Evolutionary conservation across 1,140 invertebrate species (phyloP), one percentile per base, ranked within the genome.

Genomic region (Piezodorus guildinii): DNA sequence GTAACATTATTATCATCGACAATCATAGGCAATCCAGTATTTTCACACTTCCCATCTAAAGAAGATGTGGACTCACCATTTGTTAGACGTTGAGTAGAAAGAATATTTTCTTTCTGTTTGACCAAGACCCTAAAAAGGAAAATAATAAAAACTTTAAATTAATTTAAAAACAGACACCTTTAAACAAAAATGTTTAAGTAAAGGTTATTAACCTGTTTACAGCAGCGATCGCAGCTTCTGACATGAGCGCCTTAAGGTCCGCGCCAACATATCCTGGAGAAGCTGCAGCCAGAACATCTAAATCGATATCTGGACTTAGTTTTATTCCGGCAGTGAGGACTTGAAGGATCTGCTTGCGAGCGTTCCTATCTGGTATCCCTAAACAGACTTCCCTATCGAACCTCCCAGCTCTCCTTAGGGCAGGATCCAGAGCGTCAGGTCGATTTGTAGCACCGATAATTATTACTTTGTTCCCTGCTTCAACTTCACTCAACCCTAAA

Each of bases 251-350:
- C 70, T 86, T 82, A 25, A 99, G 78, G 82, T 99, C 96, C 14
- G 92, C 94, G 21, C 94, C 96, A 43, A 98, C 94, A 80, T 88
- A 98, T n/a, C 96, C 96, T 10, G 96, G 96, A 39, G 93, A 96
- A 23, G 86, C 76, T 69, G 85, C 81, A 27, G 93, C 91, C 54
- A 98, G 76, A 43, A 77, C 74, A 65, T 81, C 73, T 67, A 85
- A 83, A 72, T 88, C 82, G 68, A 95, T 80, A 69, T 85, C 81
- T 23, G 80, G 69, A 61, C 80, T 76, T 9, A 97, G 72, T 62
- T 81, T 81, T 54, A 96, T 73, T 27, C 82, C 81, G 30, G 75
- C 72, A 54, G 82, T 81, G 70, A 91, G 76, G 34, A 93, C 84
- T 70, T 79, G 75, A n/a, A 93, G 71, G 62, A 93, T 93, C 64